Evolutionary conservation across 2,113 vertebrate species (phyloP), one percentile per base, ranked within the genome.

Genomic region (Ophthalmolycus amberensis): DNA sequence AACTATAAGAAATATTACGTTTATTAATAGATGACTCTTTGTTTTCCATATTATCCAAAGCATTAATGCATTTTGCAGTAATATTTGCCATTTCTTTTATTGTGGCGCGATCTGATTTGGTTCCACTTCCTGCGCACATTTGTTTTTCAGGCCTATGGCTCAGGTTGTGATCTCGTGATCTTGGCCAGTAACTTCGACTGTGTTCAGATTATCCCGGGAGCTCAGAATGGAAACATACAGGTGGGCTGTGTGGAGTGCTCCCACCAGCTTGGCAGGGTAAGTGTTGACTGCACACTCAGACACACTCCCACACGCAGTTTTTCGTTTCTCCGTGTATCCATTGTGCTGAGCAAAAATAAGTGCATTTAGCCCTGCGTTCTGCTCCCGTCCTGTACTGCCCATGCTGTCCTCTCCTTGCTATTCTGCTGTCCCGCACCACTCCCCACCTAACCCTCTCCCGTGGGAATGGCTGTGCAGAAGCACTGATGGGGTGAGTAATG

Each of bases 221-320:
- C 98, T 95, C 98, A 99, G 92, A 97, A 99, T 96, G 98, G 98
- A 83, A 99, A 99, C 94, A 99, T 99, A 88, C 98, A 99, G 93
- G 98, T 99, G 95, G 98, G 97, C 91, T 99, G 98, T 84, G 98
- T 99, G 95, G 98, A 99, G 92, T 99, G 98, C 78, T 99, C 98
- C 72, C 96, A 97, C 79, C 97, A 96, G 83, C 97, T 98, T 88
- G 98, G 98, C 94, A 95, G 98, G 96, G 98, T 99, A 96, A 98
- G 97, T 89, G 85, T 83, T 65, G 60, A 72, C 44, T 74, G 29
- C 75, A 75, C 79, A 70, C 71, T 68, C 56, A 63, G 67, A 85
- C 77, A 54, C 42, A 50, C 62, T 82, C 77, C 65, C 67, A 72
- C 74, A 64, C 38, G 1, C 60, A 63, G 54, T 52, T 76, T 74